A percentile compares a stretch with the other conserved stretches of the same genome.
These are phyloP conservation scores for Bufo gargarizans DNA, from an alignment of 2,113 vertebrate species.

Conservation along the genomic window DNA sequence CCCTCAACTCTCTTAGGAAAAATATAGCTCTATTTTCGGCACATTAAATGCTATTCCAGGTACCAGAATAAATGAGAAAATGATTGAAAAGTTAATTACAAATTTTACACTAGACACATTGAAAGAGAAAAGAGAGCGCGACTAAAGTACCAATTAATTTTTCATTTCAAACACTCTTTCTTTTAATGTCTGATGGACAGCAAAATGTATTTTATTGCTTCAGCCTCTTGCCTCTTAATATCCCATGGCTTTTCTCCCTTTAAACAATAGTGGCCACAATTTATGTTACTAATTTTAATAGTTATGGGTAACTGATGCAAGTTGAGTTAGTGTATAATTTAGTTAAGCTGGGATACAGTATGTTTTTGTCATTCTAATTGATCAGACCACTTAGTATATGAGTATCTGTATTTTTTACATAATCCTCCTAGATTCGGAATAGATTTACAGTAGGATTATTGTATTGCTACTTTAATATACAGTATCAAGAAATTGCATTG, in stretches of 20 bases:
- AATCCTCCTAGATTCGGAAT: too few species aligned
- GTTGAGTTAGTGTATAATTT: constrained; percentile 9
- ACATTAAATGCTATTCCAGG: constrained; percentile 54
- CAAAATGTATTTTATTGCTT: constrained; percentile 37
- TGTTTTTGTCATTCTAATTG: background rate
- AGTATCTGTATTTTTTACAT: background rate
- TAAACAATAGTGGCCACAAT: constrained; percentile 29
- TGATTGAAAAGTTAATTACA: constrained; percentile 60
- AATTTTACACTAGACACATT: constrained; percentile 56
- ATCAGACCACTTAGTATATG: background rate
- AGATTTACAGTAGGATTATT: too few species aligned
- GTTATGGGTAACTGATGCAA: constrained; percentile 32
- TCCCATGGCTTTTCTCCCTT: constrained; percentile 9
- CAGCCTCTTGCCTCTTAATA: constrained; percentile 19
- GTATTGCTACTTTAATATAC: too few species aligned
- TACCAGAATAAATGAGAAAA: constrained; percentile 59
- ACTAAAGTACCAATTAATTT: constrained; percentile 56
- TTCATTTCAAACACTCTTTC: constrained; percentile 52
- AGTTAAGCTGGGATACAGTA: background rate
- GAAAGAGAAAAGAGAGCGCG: constrained; percentile 53
- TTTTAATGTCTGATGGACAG: constrained; percentile 47
- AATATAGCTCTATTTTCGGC: constrained; percentile 52
- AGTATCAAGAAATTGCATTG: background rate
- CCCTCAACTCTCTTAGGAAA: constrained; percentile 54
- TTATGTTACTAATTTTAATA: constrained; percentile 31